Percentiles rank a stretch among this genome's conserved stretches.
Conservation (phyloP, 2,888 invertebrate species). For the Bombylius major region DNA sequence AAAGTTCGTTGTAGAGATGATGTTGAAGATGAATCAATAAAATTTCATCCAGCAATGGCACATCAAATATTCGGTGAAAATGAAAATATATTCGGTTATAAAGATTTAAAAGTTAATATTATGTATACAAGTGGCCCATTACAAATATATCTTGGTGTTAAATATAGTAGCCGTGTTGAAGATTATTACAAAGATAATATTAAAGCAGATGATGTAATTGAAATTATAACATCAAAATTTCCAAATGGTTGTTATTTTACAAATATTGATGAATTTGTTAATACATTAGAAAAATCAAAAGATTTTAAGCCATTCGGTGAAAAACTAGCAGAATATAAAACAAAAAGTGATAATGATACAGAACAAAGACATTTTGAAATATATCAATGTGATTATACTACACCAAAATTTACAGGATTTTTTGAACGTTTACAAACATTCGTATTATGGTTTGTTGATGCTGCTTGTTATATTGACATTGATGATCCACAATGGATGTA, state of each 20-base stretch:
- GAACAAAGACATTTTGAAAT: conserved; percentile 55
- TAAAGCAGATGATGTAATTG: conserved; percentile 63
- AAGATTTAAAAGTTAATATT: conserved; percentile 63
- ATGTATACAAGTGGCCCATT: conserved; percentile 72
- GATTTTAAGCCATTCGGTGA: conserved; percentile 65
- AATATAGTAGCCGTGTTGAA: conserved; percentile 52
- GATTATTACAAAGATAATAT: conserved; percentile 43
- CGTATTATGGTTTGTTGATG: conserved; percentile 91
- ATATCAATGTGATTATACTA: conserved; percentile 59
- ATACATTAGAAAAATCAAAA: conserved; percentile 55
- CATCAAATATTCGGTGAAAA: conserved; percentile 88
- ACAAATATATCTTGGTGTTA: conserved; percentile 65
- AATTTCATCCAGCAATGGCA: conserved; percentile 74
- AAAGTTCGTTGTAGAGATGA: conserved; percentile 50
- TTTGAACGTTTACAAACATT: conserved; percentile 82
- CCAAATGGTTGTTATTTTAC: conserved; percentile 53
- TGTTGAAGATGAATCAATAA: conserved; percentile 47
- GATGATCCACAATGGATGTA: conserved; percentile 88
- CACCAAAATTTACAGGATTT: conserved; percentile 61
- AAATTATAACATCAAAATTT: conserved; percentile 53
- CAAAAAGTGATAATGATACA: not conserved
- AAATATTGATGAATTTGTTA: conserved; percentile 60
- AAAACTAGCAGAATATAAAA: conserved; percentile 46
- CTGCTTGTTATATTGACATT: conserved; percentile 84
- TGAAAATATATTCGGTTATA: conserved; percentile 91